A percentile compares a stretch with the other conserved stretches of the same genome.
Conservation (phyloP, 2,888 invertebrate genomes). For the Apamea crenata region DNA sequence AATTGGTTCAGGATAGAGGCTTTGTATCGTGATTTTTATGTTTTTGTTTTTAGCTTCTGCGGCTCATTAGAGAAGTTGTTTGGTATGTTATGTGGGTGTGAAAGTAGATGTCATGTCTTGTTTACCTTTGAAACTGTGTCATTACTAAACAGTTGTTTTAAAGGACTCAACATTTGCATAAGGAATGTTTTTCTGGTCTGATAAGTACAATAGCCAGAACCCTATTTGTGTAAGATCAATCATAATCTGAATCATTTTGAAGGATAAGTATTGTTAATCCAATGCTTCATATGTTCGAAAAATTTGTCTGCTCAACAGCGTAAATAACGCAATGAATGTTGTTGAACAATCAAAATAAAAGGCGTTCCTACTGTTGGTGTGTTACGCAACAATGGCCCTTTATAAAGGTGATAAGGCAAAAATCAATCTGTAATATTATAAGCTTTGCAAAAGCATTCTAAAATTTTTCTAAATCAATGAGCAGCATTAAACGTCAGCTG, state of each 20-base stretch:
- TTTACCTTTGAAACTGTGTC: neutral
- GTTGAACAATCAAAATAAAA: neutral
- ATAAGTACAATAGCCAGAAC: too few relatives aligned
- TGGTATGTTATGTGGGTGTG: neutral
- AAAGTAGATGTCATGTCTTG: neutral
- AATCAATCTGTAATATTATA: neutral
- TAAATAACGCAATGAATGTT: neutral
- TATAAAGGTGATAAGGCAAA: neutral
- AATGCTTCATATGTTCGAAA: neutral
- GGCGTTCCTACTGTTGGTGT: neutral
- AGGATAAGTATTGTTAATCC: neutral
- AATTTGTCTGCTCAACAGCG: neutral
- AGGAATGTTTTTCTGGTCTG: neutral
- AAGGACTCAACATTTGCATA: neutral
- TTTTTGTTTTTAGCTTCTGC: conserved; percentile 53
- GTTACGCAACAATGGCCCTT: neutral
- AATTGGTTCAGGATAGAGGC: conserved; percentile 65
- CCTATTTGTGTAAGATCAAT: too few relatives aligned
- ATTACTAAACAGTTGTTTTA: neutral
- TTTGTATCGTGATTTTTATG: conserved; percentile 56
- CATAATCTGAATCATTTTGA: neutral
- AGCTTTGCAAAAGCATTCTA: neutral
- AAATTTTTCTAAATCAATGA: conserved; percentile 9
- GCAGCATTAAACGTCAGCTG: conserved; percentile 8
- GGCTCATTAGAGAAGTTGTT: conserved; percentile 24